Conservation (phyloP, 2,113 vertebrate species). For the Felis chaus region DNA sequence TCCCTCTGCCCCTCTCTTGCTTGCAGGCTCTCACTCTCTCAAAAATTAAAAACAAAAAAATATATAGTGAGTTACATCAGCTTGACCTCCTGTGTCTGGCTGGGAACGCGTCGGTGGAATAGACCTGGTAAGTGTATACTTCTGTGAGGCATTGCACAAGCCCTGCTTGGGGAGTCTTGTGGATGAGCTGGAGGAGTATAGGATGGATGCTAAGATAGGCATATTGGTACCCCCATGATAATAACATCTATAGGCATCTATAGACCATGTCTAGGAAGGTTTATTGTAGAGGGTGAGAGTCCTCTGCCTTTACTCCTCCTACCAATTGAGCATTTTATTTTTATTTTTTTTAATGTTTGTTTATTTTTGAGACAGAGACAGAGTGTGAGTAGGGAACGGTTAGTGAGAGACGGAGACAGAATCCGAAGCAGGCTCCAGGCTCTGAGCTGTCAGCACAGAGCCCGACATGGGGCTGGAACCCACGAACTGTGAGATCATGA, state of each 20-base stretch:
- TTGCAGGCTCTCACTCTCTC: too few relatives aligned
- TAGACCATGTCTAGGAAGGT: neutral
- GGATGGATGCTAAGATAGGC: neutral
- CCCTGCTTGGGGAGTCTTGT: neutral
- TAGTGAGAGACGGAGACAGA: too few relatives aligned
- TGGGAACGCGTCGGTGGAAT: accelerated
- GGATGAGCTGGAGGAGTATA: neutral
- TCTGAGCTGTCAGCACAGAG: too few relatives aligned
- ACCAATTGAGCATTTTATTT: neutral
- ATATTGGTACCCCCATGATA: neutral
- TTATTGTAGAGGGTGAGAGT: neutral
- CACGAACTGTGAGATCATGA: too few relatives aligned
- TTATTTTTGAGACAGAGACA: too few relatives aligned
- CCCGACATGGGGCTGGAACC: too few relatives aligned
- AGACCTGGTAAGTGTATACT: neutral
- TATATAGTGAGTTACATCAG: neutral
- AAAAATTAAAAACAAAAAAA: too few relatives aligned
- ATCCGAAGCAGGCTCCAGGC: too few relatives aligned
- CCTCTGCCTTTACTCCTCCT: neutral
- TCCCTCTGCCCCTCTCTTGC: too few relatives aligned
- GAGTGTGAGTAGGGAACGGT: too few relatives aligned
- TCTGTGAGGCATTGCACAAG: neutral
- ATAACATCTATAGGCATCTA: neutral
- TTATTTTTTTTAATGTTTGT: too few relatives aligned
- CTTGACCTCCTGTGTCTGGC: neutral